Base-by-base conservation (phyloP, 1,140 invertebrate genomes). In the Trinorchestia longiramus region DNA sequence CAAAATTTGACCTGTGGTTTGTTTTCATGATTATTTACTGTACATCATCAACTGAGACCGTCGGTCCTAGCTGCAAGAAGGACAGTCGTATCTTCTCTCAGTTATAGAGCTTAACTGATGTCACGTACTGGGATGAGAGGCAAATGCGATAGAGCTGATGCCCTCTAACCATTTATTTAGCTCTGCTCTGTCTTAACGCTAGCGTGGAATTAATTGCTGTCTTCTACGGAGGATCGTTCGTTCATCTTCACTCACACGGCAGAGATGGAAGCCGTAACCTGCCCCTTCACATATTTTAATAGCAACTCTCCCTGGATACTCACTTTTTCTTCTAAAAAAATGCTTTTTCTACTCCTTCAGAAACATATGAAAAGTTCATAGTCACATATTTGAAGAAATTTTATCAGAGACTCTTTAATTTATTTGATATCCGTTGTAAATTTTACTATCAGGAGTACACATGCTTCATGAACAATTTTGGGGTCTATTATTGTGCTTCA, bases 141-240 rank as follows among this genome's bases (percentile, higher is more conserved):
- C 88, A 90, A 90, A 90, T 90, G 41, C 11, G 88, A 42, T 42
- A 36, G 41, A 90, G 88, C 88, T 43, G 41, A 90, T 90, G 41
- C 43, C 41, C 43, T 87, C 15, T 36, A 15, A 15, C 23, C 41
- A 90, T 90, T 42, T 90, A 90, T 90, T 90, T 90, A 41, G 88
- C 88, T 90, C 11, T 90, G 88, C 88, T 90, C 43, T 19, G 88
- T 90, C 88, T 90, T 90, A 90, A 41, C 43, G 88, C 88, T 41
- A 42, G 88, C 88, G 43, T 41, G 88, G 88, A 42, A 90, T 43
- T 90, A 90, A 90, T 90, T 90, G 88, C 43, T 42, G 88, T 77
- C 62, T 77, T 11, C 8, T 77, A 28, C 62, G 15, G n/a, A 36
- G 62, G 62, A 36, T 77, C 62, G 62, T 77, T 77, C 62, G 62